These are phyloP conservation scores for Dendrolimus pini DNA, from an alignment of 2,888 invertebrate genomes.

Conservation along the genomic window DNA sequence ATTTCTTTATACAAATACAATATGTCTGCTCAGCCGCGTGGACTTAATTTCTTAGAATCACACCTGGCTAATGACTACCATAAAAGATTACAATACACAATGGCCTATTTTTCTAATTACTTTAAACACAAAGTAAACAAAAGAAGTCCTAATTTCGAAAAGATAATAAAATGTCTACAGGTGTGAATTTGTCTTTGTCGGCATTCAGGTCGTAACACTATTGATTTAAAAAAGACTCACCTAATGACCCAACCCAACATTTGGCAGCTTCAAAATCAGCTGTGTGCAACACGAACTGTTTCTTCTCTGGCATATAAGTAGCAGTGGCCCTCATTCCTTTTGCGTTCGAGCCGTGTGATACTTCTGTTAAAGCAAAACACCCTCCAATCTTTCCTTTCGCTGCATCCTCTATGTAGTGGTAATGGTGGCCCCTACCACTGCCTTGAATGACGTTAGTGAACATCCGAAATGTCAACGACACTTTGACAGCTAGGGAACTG, in stretches of 20 bases:
- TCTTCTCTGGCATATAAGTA: constrained; percentile 83
- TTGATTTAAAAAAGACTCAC: constrained; percentile 38
- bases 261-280: constrained; percentile 95
- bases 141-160: no score
- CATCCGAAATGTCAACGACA: constrained; percentile 80
- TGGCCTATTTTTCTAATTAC: no score
- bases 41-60: no score
- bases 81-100: no score
- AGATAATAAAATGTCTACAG: no score
- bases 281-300: constrained; percentile 88
- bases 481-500: constrained; percentile 80
- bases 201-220: background rate
- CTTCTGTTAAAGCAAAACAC: constrained; percentile 91
- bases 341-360: constrained; percentile 94
- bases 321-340: constrained; percentile 92
- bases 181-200: no score
- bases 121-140: no score
- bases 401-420: constrained; percentile 64
- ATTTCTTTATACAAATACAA: no score
- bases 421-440: constrained; percentile 80
- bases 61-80: no score
- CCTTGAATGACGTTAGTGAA: constrained; percentile 80
- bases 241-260: constrained; percentile 91
- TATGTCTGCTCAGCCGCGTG: no score
- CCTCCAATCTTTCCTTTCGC: constrained; percentile 53